Evolutionary conservation across 1,140 invertebrate genomes (phyloP).

Genomic region (Lepidurus apus): DNA sequence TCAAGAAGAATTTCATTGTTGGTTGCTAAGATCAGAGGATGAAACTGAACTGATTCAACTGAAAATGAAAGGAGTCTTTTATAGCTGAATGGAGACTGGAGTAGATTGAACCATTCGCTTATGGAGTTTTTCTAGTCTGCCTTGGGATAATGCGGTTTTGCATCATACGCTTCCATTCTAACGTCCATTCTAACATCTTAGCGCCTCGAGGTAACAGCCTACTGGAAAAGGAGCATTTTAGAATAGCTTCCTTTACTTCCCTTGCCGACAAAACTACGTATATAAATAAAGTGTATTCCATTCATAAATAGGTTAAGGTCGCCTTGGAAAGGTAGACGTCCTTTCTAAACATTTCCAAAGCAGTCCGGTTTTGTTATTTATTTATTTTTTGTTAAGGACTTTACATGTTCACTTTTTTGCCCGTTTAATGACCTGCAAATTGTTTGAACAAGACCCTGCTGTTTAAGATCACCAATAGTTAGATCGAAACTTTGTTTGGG

Average conservation of each 20-base stretch:
- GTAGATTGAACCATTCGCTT: background rate
- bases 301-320: too few relatives aligned
- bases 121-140: background rate
- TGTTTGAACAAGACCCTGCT: too few relatives aligned
- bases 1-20: conserved; percentile 9
- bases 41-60: background rate
- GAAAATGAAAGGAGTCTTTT: background rate
- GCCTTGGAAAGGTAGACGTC: too few relatives aligned
- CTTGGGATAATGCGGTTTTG: background rate
- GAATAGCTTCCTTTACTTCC: background rate
- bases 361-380: too few relatives aligned
- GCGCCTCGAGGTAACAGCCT: background rate
- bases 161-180: background rate
- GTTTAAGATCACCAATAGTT: too few relatives aligned
- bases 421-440: too few relatives aligned
- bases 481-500: too few relatives aligned
- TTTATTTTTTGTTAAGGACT: too few relatives aligned
- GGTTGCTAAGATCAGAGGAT: background rate
- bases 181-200: background rate
- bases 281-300: background rate
- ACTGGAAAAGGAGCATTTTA: background rate
- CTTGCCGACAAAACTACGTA: background rate
- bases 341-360: too few relatives aligned
- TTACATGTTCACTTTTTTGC: too few relatives aligned
- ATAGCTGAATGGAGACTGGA: background rate